A percentile compares a stretch with the other conserved stretches of the same genome.
These are phyloP conservation scores for Dusona sp. DNA, from an alignment of 2,888 invertebrate genomes.

Conservation along the genomic window DNA sequence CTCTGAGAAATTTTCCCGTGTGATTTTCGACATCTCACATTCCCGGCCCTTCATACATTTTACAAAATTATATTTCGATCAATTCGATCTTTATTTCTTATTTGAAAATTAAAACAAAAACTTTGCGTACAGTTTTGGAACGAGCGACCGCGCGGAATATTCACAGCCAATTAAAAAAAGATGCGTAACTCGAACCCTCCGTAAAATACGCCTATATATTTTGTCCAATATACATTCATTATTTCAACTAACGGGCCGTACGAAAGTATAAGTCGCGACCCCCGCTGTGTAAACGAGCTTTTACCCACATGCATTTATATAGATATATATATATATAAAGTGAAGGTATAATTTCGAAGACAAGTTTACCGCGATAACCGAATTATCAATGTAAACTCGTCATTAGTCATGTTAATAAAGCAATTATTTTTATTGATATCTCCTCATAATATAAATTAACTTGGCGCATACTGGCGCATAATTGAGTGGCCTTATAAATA, in stretches of 20 bases:
- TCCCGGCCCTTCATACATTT: not conserved
- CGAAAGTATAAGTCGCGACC: slow-evolving; percentile 21
- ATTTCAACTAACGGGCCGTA: slow-evolving; percentile 39
- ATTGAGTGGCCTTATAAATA: slow-evolving; percentile 77
- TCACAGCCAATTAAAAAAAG: slow-evolving; percentile 34
- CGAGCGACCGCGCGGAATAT: slow-evolving; percentile 1
- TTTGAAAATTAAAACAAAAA: not conserved
- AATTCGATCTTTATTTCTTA: not conserved
- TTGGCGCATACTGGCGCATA: slow-evolving; percentile 69
- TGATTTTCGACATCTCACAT: slow-evolving; percentile 27
- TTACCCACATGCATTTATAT: not conserved
- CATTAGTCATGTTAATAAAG: slow-evolving; percentile 77
- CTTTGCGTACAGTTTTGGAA: not conserved
- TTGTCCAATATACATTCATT: slow-evolving; percentile 37
- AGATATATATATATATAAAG: slow-evolving; percentile 31
- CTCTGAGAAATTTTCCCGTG: slow-evolving; percentile 55
- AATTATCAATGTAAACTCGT: slow-evolving; percentile 75
- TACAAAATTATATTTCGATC: not conserved
- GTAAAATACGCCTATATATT: not conserved
- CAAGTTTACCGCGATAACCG: slow-evolving; percentile 70
- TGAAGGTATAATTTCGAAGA: not conserved
- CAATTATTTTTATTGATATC: slow-evolving; percentile 79
- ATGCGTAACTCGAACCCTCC: not conserved
- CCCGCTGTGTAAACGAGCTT: slow-evolving; percentile 49
- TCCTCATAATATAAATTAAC: slow-evolving; percentile 77